Evolutionary conservation across 2,888 invertebrate species (phyloP), one percentile per base, ranked within the genome.

Genomic region (Hydrotaea diabolus): DNA sequence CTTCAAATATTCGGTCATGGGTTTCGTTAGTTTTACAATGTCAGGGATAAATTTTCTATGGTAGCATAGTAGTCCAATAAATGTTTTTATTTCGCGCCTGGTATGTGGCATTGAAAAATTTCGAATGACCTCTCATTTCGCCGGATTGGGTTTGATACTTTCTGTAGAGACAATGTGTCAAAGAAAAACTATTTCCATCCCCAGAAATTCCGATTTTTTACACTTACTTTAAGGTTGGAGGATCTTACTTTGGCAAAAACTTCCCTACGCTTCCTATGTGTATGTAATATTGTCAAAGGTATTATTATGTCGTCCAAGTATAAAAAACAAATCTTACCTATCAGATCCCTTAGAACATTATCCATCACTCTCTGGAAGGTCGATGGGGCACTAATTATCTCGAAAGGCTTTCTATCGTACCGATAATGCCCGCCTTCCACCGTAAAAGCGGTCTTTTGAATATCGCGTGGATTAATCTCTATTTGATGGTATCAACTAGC

Each of bases 121-220:
- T 57, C 75, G 55, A 55, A 76, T n/a, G 8, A 87, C 87, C 46
- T 86, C 64, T 2, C 88, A 88, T 85, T 91, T 91, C 0, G 86
- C 85, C 0, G 89, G 89, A 71, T 91, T 89, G 3, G 91, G 90
- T 79, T 86, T 89, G 13, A 90, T 87, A 8, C 89, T 89, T 0
- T 90, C 87, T 0, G 88, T 80, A 4, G 90, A 88, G 4, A 36
- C 66, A 4, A 66, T 13, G n/a, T 66, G 17, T 36, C 55, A 31
- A 9, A 53, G 43, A 13, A 66, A 66, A 13, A 3, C 49, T 19
- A 77, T 49, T 66, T 77, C 53, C 36, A 36, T 66, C 11, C 19
- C 15, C 21, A 53, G 31, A 62, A 64, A 75, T 39, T 75, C 59
- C 13, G 75, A 46, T 26, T 64, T 46, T 9, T 53, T 49, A 9